These are phyloP conservation scores for Sialia sialis DNA, from an alignment of 2,113 vertebrate species.

Conservation along the genomic window DNA sequence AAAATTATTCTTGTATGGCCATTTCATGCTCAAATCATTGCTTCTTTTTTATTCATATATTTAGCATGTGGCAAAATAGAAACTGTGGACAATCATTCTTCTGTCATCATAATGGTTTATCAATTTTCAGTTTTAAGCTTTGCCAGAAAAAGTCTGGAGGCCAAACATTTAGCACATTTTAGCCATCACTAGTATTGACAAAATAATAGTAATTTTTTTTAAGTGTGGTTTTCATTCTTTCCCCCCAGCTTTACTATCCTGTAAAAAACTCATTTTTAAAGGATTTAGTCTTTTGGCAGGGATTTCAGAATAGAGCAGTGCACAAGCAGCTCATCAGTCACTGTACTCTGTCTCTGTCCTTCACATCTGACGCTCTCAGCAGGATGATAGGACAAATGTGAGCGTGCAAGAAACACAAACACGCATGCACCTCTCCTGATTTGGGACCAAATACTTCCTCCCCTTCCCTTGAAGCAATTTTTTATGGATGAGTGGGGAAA, in stretches of 20 bases:
- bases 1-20: not conserved
- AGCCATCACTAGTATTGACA: not conserved
- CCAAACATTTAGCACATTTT: not conserved
- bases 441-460: not conserved
- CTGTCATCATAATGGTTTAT: not conserved
- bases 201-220: not conserved
- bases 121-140: not conserved
- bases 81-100: not conserved
- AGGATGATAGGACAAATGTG: not conserved
- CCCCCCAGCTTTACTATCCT: not conserved
- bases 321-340: not conserved
- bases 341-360: not conserved
- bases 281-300: not conserved
- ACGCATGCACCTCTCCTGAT: not conserved
- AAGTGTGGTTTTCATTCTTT: accelerated
- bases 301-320: not conserved
- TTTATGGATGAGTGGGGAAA: not conserved
- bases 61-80: not conserved
- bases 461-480: not conserved
- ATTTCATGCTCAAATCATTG: not conserved
- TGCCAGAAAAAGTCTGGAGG: not conserved
- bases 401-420: not conserved
- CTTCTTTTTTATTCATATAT: not conserved
- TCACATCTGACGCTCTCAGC: not conserved
- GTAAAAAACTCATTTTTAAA: not conserved